Percentiles rank a stretch among this genome's conserved stretches.
phyloP scores from a whole-genome alignment of 1,140 invertebrate genomes.

The Anthonomus grandis region DNA sequence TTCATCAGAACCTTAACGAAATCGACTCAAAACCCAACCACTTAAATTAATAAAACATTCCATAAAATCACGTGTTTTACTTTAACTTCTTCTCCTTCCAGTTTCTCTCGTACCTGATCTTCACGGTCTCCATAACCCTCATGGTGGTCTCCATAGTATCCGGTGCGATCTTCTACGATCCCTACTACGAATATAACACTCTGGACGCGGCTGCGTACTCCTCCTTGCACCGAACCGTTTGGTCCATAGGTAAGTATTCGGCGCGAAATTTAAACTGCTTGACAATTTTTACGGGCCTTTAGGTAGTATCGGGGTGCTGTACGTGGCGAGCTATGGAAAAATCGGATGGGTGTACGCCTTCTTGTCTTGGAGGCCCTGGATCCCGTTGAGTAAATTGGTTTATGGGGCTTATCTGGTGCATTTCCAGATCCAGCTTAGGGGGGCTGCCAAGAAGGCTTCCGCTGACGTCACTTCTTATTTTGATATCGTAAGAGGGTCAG shows the following conservation, averaged over 20 bases:
- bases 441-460: constrained; percentile 49
- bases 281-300: background rate
- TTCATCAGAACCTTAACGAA: constrained; percentile 67
- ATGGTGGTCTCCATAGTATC: constrained; percentile 47
- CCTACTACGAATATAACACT: constrained; percentile 49
- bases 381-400: constrained; percentile 65
- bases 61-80: background rate
- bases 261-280: background rate
- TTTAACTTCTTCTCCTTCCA: too few species aligned
- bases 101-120: constrained; percentile 44
- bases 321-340: constrained; percentile 44
- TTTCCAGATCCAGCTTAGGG: constrained; percentile 49
- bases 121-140: constrained; percentile 40
- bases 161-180: constrained; percentile 48
- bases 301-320: constrained; percentile 53
- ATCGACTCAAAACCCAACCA: too few species aligned
- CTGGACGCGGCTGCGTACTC: constrained; percentile 57
- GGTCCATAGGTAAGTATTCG: constrained; percentile 46
- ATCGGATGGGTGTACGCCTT: constrained; percentile 34
- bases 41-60: background rate
- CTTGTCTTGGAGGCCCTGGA: constrained; percentile 58
- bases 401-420: constrained; percentile 69
- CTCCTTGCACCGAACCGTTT: constrained; percentile 55
- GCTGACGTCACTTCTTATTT: constrained; percentile 38
- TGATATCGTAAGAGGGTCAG: constrained; percentile 42